phyloP scores from a whole-genome alignment of 2,797 vertebrate genomes.

The Sebastes iracundus region DNA sequence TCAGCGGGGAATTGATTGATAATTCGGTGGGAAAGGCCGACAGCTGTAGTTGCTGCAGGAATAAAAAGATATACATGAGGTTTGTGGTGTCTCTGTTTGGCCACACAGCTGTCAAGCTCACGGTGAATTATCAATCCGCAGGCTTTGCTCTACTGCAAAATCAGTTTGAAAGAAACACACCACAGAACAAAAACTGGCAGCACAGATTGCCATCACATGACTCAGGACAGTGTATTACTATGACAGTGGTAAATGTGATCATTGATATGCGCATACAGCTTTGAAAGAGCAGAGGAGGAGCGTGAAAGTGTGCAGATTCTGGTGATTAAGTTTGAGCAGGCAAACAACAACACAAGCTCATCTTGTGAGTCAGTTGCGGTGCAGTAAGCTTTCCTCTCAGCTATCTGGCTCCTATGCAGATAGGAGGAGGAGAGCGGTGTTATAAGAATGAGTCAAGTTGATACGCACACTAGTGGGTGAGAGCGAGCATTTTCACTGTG shows the following conservation, averaged over 20 bases:
- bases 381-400: slow-evolving; percentile 8
- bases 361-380: slow-evolving; percentile 32
- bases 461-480: slow-evolving; percentile 58
- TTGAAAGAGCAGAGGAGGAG: slow-evolving; percentile 5
- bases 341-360: not conserved
- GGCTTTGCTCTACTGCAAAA: slow-evolving; percentile 39
- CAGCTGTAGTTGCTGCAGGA: slow-evolving; percentile 46
- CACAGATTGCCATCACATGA: slow-evolving; percentile 21
- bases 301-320: not conserved
- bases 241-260: slow-evolving; percentile 4
- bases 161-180: slow-evolving; percentile 31
- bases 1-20: slow-evolving; percentile 66
- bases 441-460: slow-evolving; percentile 73
- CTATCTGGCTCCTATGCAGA: slow-evolving; percentile 11
- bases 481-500: slow-evolving; percentile 55
- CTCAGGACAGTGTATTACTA: slow-evolving; percentile 9
- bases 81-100: slow-evolving; percentile 32
- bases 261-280: slow-evolving; percentile 35
- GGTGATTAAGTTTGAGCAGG: slow-evolving; percentile 2
- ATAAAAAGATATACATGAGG: slow-evolving; percentile 29
- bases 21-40: slow-evolving; percentile 47
- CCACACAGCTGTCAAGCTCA: slow-evolving; percentile 50
- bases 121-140: slow-evolving; percentile 40
- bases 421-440: slow-evolving; percentile 39
- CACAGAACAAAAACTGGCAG: slow-evolving; percentile 22